phyloP scores from a whole-genome alignment of 1,140 invertebrate species.

The Parapsyche elsis region DNA sequence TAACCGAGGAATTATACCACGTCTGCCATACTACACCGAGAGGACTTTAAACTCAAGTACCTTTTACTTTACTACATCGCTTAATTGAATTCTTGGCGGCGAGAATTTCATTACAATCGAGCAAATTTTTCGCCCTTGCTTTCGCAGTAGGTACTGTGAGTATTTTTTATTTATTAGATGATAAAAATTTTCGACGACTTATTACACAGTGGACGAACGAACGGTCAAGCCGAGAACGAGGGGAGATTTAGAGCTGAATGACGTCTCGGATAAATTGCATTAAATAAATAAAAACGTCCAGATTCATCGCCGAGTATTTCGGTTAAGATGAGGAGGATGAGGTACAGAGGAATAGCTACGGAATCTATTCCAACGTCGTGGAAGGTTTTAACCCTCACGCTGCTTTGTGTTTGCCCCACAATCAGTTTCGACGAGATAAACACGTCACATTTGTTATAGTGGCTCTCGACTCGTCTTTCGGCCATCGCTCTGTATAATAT shows the following conservation, averaged over 20 bases:
- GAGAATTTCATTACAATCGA: background rate
- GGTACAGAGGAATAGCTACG: background rate
- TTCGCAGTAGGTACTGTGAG: too few relatives aligned
- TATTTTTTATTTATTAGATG: too few relatives aligned
- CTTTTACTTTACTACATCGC: slow-evolving; percentile 12
- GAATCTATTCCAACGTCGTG: background rate
- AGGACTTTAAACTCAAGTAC: slow-evolving; percentile 8
- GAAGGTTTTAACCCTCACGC: background rate
- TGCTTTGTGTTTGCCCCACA: background rate
- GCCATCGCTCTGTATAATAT: background rate
- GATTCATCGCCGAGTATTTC: slow-evolving; percentile 5
- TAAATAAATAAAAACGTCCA: slow-evolving; percentile 12
- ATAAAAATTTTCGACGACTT: too few relatives aligned
- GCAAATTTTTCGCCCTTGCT: background rate
- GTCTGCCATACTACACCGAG: background rate
- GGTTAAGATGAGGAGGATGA: background rate
- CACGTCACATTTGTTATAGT: slow-evolving; percentile 21
- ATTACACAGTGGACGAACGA: too few relatives aligned
- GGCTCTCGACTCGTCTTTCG: background rate
- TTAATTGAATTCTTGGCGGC: background rate
- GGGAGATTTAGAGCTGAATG: too few relatives aligned
- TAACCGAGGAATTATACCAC: background rate
- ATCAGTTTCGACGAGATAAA: slow-evolving; percentile 18
- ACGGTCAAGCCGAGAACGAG: too few relatives aligned
- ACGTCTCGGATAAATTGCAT: background rate